A percentile compares a stretch with the other conserved stretches of the same genome.
phyloP scores from a whole-genome alignment of 2,888 invertebrate genomes.

The Dioctria linearis region DNA sequence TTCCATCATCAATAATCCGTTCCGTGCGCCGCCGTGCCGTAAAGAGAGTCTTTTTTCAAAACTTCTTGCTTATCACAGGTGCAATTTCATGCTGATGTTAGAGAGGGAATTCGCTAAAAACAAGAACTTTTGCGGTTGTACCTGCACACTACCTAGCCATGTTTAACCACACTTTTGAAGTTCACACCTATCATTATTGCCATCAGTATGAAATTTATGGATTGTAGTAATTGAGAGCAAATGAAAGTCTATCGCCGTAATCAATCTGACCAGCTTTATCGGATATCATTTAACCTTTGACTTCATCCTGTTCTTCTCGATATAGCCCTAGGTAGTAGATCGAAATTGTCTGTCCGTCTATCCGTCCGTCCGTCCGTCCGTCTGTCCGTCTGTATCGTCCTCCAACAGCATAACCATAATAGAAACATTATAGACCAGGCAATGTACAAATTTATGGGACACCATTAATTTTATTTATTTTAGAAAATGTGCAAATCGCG shows the following conservation, averaged over 20 bases:
- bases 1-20: too few species aligned
- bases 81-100: too few species aligned
- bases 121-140: too few species aligned
- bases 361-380: too few species aligned
- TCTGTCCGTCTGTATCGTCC: not conserved
- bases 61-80: too few species aligned
- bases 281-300: constrained; percentile 53
- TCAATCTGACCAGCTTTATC: constrained; percentile 30
- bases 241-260: constrained; percentile 43
- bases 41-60: too few species aligned
- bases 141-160: too few species aligned
- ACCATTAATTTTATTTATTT: constrained; percentile 59
- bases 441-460: constrained; percentile 45
- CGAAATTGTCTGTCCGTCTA: too few species aligned
- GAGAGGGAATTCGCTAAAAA: too few species aligned
- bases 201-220: constrained; percentile 16
- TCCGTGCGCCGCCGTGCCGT: too few species aligned
- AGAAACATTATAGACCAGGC: constrained; percentile 41
- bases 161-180: not conserved
- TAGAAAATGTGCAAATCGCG: constrained; percentile 57
- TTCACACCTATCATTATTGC: constrained; percentile 15
- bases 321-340: too few species aligned
- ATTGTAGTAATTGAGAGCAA: constrained; percentile 15
- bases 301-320: not conserved
- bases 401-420: constrained; percentile 30